Percentiles rank a stretch among this genome's conserved stretches.
Evolutionary conservation across 2,797 vertebrate species (phyloP).

Genomic region (Oreortyx pictus): DNA sequence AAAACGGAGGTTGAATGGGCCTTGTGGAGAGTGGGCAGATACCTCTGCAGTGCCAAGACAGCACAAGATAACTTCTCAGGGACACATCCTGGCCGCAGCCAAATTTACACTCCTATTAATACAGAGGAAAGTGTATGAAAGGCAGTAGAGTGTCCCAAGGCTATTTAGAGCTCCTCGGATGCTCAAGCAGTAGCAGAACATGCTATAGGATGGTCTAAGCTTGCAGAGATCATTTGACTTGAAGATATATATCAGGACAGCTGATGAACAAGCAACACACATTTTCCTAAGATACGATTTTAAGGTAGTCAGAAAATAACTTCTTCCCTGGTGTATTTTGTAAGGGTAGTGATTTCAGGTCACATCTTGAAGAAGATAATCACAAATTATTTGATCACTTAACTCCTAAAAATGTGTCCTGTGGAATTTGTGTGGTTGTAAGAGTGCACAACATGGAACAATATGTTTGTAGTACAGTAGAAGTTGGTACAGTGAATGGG

Average conservation of each 20-base stretch:
- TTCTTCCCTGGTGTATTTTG: background rate
- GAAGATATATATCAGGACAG: background rate
- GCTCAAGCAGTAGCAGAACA: background rate
- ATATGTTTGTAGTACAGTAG: background rate
- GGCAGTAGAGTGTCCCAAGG: background rate
- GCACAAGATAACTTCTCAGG: background rate
- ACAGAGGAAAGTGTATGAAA: background rate
- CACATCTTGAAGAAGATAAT: background rate
- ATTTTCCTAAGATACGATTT: background rate
- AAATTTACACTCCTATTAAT: background rate
- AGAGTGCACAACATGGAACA: background rate
- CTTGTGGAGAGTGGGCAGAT: background rate
- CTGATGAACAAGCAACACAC: background rate
- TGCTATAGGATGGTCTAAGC: background rate
- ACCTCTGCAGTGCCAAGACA: fast-evolving
- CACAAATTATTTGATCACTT: fast-evolving
- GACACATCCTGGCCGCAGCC: background rate
- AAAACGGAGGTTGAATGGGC: background rate
- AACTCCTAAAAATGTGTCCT: background rate
- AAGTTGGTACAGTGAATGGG: background rate
- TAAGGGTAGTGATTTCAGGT: background rate
- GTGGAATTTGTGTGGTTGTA: background rate
- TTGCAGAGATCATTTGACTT: background rate
- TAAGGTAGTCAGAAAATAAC: background rate
- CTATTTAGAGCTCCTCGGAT: background rate